Evolutionary conservation across 2,888 invertebrate species (phyloP), one percentile per base, ranked within the genome.

Genomic region (Amphimallon solstitiale): DNA sequence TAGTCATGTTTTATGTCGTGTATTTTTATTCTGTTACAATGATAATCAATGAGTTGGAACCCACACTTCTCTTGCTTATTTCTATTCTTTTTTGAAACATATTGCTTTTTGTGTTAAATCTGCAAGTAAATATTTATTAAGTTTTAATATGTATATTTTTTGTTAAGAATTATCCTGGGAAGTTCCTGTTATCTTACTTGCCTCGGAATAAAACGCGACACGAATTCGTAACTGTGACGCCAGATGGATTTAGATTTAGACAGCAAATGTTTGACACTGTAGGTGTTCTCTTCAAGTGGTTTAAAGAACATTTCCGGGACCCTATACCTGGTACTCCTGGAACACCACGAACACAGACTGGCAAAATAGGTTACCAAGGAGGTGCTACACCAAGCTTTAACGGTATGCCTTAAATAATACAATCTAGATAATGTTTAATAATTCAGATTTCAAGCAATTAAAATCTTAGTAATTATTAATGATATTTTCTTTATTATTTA

Each of bases 251-350:
- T 80, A 88, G 92, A 62, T 99, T 95, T 82, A 85, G 98, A 19
- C 90, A 92, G 71, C 92, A 95, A 76, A 88, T 92, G 80, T 98
- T 98, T 82, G 92, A 92, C 72, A 90, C 93, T 0, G 85, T 97
- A 0, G 88, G 88, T 43, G 86, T 88, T 9, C 80, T 98, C 66
- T 87, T 99, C 75, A 91, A 92, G 68, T 99, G 98, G 98, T 99
- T 99, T 83, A 99, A 99, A 80, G 95, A 96, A 82, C 97, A 99
- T 81, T 99, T 96, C 85, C 86, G 95, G 71, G 97, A 98, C 77
- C 94, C 97, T 0, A 87, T 93, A 52, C 93, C 93, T 0, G 87
- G 86, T 3, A 92, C 92, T 3, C 92, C 89, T 0, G 89, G 90
- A 62, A 92, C 93, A 7, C 91, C 92, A 0, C 86, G 90, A 70